Percentiles rank a stretch among this genome's conserved stretches.
Evolutionary conservation across 2,888 invertebrate genomes (phyloP).

Genomic region (Gnatocerus cornutus): DNA sequence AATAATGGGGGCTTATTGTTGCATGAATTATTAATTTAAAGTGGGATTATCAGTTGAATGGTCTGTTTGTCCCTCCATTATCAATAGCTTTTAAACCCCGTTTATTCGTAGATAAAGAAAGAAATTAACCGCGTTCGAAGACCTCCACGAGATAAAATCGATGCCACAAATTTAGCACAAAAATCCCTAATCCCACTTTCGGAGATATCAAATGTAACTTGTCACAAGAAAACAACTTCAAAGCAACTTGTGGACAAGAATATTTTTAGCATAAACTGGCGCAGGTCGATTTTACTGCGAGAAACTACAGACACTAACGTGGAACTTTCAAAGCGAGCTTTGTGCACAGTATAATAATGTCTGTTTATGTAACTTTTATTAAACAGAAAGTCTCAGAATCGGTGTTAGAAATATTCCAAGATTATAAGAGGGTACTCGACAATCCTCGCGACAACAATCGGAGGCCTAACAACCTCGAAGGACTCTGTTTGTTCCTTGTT

Average conservation of each 20-base stretch:
- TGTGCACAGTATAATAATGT: constrained; percentile 7
- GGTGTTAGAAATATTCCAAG: constrained; percentile 11
- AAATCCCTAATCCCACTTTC: background rate
- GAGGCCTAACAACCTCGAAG: constrained; percentile 14
- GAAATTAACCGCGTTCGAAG: constrained; percentile 9
- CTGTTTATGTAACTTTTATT: constrained; percentile 34
- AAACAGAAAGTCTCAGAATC: constrained; percentile 22
- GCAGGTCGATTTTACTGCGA: constrained; percentile 7
- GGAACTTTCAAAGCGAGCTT: constrained; percentile 20
- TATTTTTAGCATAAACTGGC: constrained; percentile 10
- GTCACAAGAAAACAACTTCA: constrained; percentile 18
- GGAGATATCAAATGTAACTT: background rate
- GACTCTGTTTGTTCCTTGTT: background rate
- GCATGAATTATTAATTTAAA: constrained; percentile 44
- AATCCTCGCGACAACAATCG: constrained; percentile 25
- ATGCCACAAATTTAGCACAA: constrained; percentile 10
- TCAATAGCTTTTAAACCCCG: constrained; percentile 14
- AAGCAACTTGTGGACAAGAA: background rate
- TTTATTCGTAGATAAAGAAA: constrained; percentile 13
- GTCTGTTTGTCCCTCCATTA: constrained; percentile 30
- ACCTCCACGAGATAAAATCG: constrained; percentile 15
- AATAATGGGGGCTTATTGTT: constrained; percentile 34
- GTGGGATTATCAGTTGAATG: constrained; percentile 25
- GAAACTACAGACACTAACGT: constrained; percentile 20
- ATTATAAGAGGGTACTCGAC: constrained; percentile 23